These are phyloP conservation scores for Ophiothrix spiculata DNA, from an alignment of 35 echinoderm and acorn worm genomes.

Conservation along the genomic window DNA sequence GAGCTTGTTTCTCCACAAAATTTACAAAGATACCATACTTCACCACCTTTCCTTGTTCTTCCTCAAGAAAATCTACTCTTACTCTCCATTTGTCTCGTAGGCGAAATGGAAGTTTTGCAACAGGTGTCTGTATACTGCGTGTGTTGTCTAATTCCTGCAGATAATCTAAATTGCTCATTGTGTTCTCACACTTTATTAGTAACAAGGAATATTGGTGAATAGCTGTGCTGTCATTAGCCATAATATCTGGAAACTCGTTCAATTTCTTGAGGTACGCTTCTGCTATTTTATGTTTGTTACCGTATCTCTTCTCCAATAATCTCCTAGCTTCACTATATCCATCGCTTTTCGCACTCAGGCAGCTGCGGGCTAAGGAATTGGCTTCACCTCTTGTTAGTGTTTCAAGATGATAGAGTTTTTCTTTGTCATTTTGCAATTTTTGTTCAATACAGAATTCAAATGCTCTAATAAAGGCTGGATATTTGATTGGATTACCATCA, in stretches of 20 bases:
- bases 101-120: conserved; percentile 6
- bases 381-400: conserved; percentile 2
- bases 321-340: conserved; percentile 3
- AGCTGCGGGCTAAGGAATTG: conserved; percentile 8
- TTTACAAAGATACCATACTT: neutral
- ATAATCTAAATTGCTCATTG: neutral
- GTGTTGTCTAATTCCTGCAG: neutral
- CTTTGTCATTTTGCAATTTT: neutral
- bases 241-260: neutral
- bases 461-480: neutral
- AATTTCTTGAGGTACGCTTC: conserved; percentile 8
- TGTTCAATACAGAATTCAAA: neutral
- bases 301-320: neutral
- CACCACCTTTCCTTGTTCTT: neutral
- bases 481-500: conserved; percentile 11
- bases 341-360: neutral
- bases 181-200: neutral
- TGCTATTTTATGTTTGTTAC: neutral
- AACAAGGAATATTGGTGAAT: conserved; percentile 7
- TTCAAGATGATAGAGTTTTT: conserved; percentile 7
- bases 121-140: neutral
- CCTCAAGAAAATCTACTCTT: neutral
- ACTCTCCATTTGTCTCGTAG: neutral
- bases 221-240: neutral
- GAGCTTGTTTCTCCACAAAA: neutral